Evolutionary conservation across 2,113 vertebrate species (phyloP).

Genomic region (Apodemus speciosus): DNA sequence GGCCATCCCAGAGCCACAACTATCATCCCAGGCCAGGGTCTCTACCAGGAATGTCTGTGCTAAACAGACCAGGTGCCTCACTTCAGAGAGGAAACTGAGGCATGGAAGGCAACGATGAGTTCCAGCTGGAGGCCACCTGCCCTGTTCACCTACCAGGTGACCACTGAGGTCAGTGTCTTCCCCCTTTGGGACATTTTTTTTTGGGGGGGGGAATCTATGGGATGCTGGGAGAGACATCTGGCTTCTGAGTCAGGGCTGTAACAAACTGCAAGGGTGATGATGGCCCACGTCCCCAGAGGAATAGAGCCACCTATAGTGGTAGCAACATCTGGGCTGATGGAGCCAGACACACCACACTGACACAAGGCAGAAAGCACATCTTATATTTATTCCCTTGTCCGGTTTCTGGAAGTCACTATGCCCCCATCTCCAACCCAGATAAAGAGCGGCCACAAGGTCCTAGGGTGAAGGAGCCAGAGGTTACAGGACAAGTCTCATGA

Average conservation of each 20-base stretch:
- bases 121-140: neutral
- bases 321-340: neutral
- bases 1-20: neutral
- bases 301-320: neutral
- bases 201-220: too few relatives aligned
- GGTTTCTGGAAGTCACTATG: neutral
- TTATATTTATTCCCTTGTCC: neutral
- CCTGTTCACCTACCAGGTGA: neutral
- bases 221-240: neutral
- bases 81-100: neutral
- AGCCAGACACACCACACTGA: accelerated
- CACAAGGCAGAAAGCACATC: accelerated
- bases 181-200: neutral
- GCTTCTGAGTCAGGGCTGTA: neutral
- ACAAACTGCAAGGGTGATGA: neutral
- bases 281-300: neutral
- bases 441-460: accelerated
- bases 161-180: neutral
- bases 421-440: neutral
- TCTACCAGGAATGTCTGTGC: too few relatives aligned
- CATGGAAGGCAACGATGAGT: accelerated
- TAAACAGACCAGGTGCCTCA: neutral
- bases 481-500: neutral
- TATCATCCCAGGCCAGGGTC: neutral
- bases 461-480: too few relatives aligned